Base-by-base conservation (phyloP, 35 echinoderm and acorn worm genomes). In the Strongylocentrotus purpuratus region DNA sequence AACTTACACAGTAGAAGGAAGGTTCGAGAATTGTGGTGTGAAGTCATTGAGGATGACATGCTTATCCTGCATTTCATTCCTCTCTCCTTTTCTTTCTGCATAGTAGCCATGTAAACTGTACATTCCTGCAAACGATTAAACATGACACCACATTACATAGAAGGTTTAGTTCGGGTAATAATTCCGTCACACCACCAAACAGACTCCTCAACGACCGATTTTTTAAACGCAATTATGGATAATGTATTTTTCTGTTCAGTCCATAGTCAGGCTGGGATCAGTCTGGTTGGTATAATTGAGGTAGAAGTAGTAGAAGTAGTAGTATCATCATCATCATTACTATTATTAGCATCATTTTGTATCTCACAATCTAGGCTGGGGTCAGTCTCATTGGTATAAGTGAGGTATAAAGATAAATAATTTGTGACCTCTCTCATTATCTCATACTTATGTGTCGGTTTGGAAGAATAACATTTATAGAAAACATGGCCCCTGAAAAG, bases 11-110 rank as follows among this genome's bases (percentile, higher is more conserved):
- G 93, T 95, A 45, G 96, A 91, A 48, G 98, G 96, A 18, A 97
- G 71, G 61, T 94, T 97, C 9, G 86, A 17, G 94, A 99, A 95
- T 4, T 96, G 78, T 7, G 92, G 50, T 25, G 98, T 97, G 85
- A 97, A 95, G 70, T 98, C 97, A 94, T 99, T 93, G 7, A 99
- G 88, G 11, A 99, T 96, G 9, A 97, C 97, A 94, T 97, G 97
- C 9, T 97, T 96, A 97, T 99, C 98, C 46, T 99, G 98, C 98
- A 99, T 99, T 71, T 98, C 97, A 17, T 99, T 95, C 88, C 98
- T 71, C 91, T 99, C 98, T 86, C 98, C 98, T 95, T 99, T 95
- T 94, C 96, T 96, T 88, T 99, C 97, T 46, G 97, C 96, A 60
- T 92, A 31, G 91, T 95, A 98, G 78, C 98, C 97, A 78, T 95